Evolutionary conservation across 2,888 invertebrate species (phyloP).

Genomic region (Pristionchus fissidentatus): DNA sequence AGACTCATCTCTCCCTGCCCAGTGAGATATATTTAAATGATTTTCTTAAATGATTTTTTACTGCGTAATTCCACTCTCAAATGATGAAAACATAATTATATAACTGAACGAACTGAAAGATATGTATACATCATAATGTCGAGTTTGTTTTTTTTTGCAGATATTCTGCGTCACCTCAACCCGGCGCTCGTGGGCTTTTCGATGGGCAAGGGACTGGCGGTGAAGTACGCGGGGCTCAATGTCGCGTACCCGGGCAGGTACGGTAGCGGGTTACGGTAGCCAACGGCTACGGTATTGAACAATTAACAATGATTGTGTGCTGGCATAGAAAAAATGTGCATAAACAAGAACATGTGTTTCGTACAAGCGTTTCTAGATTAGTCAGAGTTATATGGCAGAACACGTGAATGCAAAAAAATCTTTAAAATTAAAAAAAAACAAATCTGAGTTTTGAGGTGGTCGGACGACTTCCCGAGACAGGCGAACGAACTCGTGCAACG

Average conservation of each 20-base stretch:
- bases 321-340: too few relatives aligned
- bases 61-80: background rate
- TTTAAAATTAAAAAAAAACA: background rate
- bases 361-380: too few relatives aligned
- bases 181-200: constrained; percentile 20
- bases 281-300: background rate
- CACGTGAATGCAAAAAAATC: too few relatives aligned
- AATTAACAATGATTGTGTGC: too few relatives aligned
- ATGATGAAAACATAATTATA: too few relatives aligned
- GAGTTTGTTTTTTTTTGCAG: too few relatives aligned
- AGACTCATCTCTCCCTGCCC: constrained; percentile 11
- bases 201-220: constrained; percentile 1
- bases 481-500: background rate
- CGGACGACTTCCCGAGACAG: constrained; percentile 25
- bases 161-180: constrained; percentile 16
- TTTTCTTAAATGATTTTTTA: background rate
- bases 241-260: constrained; percentile 30
- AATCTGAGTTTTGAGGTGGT: background rate
- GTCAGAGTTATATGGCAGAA: too few relatives aligned
- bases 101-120: too few relatives aligned
- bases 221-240: background rate
- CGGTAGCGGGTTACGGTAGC: too few relatives aligned
- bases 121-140: too few relatives aligned
- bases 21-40: background rate
- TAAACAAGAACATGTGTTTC: too few relatives aligned